phyloP scores from a whole-genome alignment of 1,140 invertebrate species.

The Drosophila cardini region DNA sequence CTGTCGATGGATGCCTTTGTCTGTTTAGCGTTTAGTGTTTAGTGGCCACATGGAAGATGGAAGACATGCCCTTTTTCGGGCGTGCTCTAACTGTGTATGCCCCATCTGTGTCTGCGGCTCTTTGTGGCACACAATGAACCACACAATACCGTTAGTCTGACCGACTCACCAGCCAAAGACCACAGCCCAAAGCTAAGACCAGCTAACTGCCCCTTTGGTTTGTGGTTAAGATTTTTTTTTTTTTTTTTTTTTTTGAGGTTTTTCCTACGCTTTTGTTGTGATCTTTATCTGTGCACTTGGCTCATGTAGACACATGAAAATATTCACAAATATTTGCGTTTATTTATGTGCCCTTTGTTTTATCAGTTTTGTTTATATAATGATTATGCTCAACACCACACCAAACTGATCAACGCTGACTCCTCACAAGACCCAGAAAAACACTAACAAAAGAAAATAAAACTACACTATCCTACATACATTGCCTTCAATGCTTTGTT shows the following conservation, averaged over 20 bases:
- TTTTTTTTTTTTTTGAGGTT: conserved; percentile 22
- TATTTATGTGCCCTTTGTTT: conserved; percentile 78
- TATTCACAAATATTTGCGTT: conserved; percentile 71
- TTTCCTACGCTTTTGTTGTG: conserved; percentile 38
- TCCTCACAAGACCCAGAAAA: conserved; percentile 4
- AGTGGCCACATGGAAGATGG: conserved; percentile 24
- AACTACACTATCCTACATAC: conserved; percentile 9
- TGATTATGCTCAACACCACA: conserved; percentile 58
- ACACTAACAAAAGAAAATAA: no score
- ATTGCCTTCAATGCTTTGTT: conserved; percentile 46
- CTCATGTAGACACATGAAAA: conserved; percentile 30
- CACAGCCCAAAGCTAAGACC: conserved; percentile 16
- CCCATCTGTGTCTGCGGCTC: conserved; percentile 35
- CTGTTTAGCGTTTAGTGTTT: conserved; percentile 8
- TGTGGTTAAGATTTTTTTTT: conserved; percentile 4
- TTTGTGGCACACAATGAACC: conserved; percentile 38
- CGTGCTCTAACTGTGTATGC: conserved; percentile 47
- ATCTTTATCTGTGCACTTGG: conserved; percentile 69
- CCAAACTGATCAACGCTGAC: conserved; percentile 20
- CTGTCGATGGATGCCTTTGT: conserved; percentile 50
- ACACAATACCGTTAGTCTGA: conserved; percentile 69
- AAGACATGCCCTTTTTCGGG: conserved; percentile 74
- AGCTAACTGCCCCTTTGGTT: conserved; percentile 36
- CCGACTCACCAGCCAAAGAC: conserved; percentile 40
- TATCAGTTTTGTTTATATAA: conserved; percentile 76